These are phyloP conservation scores for Chlorodrepanis virens DNA, from an alignment of 2,113 vertebrate species.

Conservation along the genomic window DNA sequence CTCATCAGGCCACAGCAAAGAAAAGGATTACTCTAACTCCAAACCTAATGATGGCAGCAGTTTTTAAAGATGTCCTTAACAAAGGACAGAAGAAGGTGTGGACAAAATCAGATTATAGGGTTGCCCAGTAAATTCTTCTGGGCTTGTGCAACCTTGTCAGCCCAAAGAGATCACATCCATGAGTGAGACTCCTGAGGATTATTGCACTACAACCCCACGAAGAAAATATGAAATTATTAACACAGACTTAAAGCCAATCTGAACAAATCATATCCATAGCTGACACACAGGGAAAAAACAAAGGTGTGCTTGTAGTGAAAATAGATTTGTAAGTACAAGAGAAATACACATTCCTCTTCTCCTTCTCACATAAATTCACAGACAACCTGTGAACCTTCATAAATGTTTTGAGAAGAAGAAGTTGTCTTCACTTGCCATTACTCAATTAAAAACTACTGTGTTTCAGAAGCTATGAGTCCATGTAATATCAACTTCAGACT, in stretches of 20 bases:
- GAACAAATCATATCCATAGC: background rate
- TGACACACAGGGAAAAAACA: background rate
- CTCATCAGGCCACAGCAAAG: background rate
- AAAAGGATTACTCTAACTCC: background rate
- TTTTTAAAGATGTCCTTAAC: background rate
- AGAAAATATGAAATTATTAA: background rate
- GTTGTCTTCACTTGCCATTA: background rate
- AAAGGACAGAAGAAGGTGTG: background rate
- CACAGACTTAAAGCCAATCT: background rate
- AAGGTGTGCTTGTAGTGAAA: background rate
- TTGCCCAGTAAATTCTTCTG: background rate
- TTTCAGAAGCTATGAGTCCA: background rate
- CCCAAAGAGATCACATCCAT: background rate
- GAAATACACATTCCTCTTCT: rapidly evolving
- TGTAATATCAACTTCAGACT: background rate
- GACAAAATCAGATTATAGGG: background rate
- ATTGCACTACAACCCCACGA: background rate
- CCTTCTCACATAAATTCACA: background rate
- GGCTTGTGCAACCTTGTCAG: background rate
- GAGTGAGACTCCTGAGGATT: background rate
- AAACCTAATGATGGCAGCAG: background rate
- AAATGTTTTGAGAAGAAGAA: background rate
- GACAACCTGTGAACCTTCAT: background rate
- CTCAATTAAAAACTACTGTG: background rate
- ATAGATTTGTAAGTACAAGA: background rate